phyloP scores from a whole-genome alignment of 2,888 invertebrate species.

The Pocota personata region DNA sequence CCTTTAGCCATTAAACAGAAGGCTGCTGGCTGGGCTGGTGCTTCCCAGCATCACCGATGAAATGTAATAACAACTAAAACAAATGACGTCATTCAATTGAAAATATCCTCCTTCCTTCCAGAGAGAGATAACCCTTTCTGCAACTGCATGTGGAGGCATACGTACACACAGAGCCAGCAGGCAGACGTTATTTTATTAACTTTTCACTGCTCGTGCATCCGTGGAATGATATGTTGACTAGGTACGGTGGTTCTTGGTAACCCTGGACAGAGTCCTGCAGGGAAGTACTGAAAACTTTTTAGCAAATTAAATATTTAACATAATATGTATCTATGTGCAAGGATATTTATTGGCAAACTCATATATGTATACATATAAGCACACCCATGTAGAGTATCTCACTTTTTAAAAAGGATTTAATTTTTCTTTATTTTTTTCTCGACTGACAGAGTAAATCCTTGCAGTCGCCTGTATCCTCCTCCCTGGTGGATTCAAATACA shows the following conservation, averaged over 20 bases:
- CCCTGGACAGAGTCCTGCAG: constrained; percentile 56
- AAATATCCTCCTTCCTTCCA: constrained; percentile 7
- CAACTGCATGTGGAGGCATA: constrained; percentile 6
- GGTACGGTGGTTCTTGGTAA: constrained; percentile 31
- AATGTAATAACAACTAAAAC: constrained; percentile 69
- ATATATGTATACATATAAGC: not conserved
- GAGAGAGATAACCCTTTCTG: not conserved
- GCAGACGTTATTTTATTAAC: constrained; percentile 64
- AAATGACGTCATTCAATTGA: constrained; percentile 68
- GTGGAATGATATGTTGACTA: constrained; percentile 47
- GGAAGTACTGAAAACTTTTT: constrained; percentile 52
- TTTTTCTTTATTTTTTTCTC: constrained; percentile 15
- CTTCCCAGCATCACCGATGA: constrained; percentile 39
- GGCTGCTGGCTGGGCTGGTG: constrained; percentile 4
- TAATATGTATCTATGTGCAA: constrained; percentile 61
- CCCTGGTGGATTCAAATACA: constrained; percentile 34
- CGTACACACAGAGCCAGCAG: not conserved
- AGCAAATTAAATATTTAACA: constrained; percentile 73
- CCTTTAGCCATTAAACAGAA: constrained; percentile 55
- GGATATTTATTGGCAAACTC: constrained; percentile 55
- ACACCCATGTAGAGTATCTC: constrained; percentile 18
- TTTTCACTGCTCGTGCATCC: constrained; percentile 54
- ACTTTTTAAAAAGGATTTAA: not conserved
- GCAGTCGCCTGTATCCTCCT: constrained; percentile 45
- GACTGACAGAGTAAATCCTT: constrained; percentile 56